Conservation (phyloP, 2,888 invertebrate species). For the Horisme vitalbata region DNA sequence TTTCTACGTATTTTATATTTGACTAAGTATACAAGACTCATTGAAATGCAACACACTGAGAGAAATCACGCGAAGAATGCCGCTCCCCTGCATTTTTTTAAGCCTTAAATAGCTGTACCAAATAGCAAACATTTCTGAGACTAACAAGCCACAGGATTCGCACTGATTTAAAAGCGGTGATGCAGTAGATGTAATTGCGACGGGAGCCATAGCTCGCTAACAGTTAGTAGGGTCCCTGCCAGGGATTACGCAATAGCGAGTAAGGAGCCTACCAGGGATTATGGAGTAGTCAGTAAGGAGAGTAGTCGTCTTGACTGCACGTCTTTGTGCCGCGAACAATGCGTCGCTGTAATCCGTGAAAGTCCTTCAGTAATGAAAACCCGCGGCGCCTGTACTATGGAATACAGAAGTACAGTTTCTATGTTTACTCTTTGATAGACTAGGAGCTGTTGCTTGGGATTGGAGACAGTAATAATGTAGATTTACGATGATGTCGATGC, state of each 20-base stretch:
- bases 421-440: neutral
- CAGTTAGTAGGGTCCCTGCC: slow-evolving; percentile 8
- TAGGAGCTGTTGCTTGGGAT: neutral
- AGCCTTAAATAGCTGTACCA: slow-evolving; percentile 1
- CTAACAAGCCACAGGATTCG: slow-evolving; percentile 20
- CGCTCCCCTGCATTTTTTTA: neutral
- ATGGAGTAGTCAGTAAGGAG: slow-evolving; percentile 1
- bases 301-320: slow-evolving; percentile 27
- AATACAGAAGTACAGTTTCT: slow-evolving; percentile 8
- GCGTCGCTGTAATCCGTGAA: slow-evolving; percentile 33
- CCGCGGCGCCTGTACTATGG: neutral
- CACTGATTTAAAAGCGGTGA: slow-evolving; percentile 31
- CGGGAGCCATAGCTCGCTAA: slow-evolving; percentile 9
- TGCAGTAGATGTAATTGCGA: slow-evolving; percentile 35
- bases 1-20: too few species aligned
- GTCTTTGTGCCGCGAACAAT: slow-evolving; percentile 39
- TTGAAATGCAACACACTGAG: too few species aligned
- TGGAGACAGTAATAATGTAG: neutral
- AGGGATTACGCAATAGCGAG: slow-evolving; percentile 8
- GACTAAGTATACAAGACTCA: too few species aligned
- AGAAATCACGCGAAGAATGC: neutral
- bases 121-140: slow-evolving; percentile 17
- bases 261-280: neutral
- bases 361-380: slow-evolving; percentile 39
- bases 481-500: neutral